Percentiles rank a stretch among this genome's conserved stretches.
Evolutionary conservation across 2,797 vertebrate species (phyloP).

Genomic region (Rhabdomys pumilio): DNA sequence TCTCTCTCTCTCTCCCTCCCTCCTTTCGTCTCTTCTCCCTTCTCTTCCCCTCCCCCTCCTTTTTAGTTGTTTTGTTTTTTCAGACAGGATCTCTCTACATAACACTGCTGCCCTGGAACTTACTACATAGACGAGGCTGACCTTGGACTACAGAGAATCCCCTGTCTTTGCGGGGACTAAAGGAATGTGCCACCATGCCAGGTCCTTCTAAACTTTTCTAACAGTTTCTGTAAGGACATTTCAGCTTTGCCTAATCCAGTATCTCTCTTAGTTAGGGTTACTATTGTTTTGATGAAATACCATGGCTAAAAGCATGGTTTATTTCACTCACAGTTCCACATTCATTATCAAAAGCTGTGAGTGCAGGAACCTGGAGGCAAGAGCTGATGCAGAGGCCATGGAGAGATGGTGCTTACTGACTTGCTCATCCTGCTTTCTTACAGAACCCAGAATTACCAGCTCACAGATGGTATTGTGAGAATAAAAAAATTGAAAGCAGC

Average conservation of each 20-base stretch:
- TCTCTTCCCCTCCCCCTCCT: too few species aligned
- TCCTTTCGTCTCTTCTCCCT: too few species aligned
- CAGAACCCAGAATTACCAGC: background rate
- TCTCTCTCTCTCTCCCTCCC: too few species aligned
- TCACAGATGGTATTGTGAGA: too few species aligned
- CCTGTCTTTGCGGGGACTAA: background rate
- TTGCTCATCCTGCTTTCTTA: background rate
- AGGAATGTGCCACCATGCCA: background rate
- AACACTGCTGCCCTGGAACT: too few species aligned
- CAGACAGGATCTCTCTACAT: too few species aligned
- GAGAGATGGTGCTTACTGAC: background rate
- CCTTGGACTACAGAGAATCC: too few species aligned
- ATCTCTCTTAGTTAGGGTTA: background rate
- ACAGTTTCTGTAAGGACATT: conserved; percentile 39
- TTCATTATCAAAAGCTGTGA: background rate
- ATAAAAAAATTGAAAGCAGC: too few species aligned
- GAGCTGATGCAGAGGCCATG: background rate
- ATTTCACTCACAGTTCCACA: background rate
- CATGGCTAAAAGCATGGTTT: background rate
- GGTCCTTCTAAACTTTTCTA: conserved; percentile 9
- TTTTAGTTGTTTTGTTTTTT: too few species aligned
- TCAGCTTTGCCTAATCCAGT: background rate
- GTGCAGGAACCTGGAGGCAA: background rate
- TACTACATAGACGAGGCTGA: too few species aligned
- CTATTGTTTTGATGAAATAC: background rate